phyloP scores from a whole-genome alignment of 2,113 vertebrate species.

The Brienomyrus longianalis region DNA sequence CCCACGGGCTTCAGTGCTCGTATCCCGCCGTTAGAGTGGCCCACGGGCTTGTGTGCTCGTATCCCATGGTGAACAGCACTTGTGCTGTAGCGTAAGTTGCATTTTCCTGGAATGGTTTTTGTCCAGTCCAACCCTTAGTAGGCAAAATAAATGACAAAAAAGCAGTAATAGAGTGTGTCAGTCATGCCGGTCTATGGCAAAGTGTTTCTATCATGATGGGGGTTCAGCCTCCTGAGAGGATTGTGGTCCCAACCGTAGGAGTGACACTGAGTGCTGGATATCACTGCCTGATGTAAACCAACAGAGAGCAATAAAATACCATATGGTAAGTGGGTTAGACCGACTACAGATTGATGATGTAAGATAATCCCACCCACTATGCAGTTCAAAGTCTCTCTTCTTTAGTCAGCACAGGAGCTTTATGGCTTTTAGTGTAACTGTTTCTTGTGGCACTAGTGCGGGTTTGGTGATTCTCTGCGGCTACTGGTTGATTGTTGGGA shows the following conservation, averaged over 20 bases:
- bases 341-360: not conserved
- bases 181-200: not conserved
- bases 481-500: not conserved
- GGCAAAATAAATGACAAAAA: not conserved
- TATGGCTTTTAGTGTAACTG: not conserved
- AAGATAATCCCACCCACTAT: not conserved
- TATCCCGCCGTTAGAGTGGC: not conserved
- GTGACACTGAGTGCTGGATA: not conserved
- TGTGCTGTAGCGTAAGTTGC: not conserved
- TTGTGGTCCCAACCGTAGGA: not conserved
- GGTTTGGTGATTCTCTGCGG: not conserved
- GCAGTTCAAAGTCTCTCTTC: not conserved
- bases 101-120: not conserved
- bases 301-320: not conserved
- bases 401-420: not conserved
- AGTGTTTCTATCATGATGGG: not conserved
- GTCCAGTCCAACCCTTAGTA: not conserved
- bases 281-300: not conserved
- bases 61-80: not conserved
- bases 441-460: not conserved
- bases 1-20: not conserved
- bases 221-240: not conserved
- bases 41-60: not conserved
- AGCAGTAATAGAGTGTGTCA: not conserved
- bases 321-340: not conserved